Conservation (phyloP, 2,888 invertebrate species). For the Dione juno region DNA sequence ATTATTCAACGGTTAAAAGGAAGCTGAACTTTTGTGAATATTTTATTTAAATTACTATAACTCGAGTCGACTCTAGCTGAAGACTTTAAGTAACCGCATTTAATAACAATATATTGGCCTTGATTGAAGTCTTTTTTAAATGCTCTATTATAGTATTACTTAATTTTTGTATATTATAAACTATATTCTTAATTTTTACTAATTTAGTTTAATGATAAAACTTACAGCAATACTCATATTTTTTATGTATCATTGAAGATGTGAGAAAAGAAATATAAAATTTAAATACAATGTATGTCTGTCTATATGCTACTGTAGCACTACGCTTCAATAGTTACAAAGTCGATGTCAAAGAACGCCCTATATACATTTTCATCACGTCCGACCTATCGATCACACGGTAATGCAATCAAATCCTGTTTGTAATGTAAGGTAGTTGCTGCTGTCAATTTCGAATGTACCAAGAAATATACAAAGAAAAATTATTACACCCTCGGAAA, state of each 20-base stretch:
- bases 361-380: constrained; percentile 40
- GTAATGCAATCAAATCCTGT: constrained; percentile 43
- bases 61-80: constrained; percentile 6
- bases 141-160: no score
- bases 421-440: constrained; percentile 27
- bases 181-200: no score
- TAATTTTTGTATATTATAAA: neutral
- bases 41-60: constrained; percentile 33
- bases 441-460: constrained; percentile 17
- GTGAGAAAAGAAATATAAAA: no score
- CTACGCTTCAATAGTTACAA: neutral
- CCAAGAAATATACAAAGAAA: neutral
- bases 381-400: constrained; percentile 40
- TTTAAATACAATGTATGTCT: no score
- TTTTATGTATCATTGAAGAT: no score
- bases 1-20: constrained; percentile 29
- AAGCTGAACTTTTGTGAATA: constrained; percentile 32
- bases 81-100: constrained; percentile 14
- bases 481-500: no score
- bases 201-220: no score
- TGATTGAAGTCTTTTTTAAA: constrained; percentile 3
- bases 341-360: constrained; percentile 23
- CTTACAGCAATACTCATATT: no score
- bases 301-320: neutral
- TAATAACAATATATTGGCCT: constrained; percentile 1